A percentile compares a stretch with the other conserved stretches of the same genome.
Conservation (phyloP, 1,140 invertebrate species). For the Drosophila murphyi region DNA sequence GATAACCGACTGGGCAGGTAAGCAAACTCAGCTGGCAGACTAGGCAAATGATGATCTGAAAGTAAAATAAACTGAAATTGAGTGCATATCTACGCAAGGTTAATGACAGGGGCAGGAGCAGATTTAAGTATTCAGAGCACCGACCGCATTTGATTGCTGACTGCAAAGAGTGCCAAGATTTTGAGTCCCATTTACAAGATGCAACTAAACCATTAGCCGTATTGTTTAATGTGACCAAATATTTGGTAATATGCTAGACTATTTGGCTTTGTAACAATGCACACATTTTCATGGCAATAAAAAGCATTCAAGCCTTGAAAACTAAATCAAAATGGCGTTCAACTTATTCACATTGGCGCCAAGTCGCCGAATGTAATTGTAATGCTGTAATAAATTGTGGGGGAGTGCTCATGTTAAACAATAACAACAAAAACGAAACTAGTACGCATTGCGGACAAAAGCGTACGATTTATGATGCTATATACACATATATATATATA, state of each 20-base stretch:
- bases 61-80: slow-evolving; percentile 75
- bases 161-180: background rate
- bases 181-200: background rate
- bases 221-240: slow-evolving; percentile 39
- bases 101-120: background rate
- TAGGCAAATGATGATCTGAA: slow-evolving; percentile 68
- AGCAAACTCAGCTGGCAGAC: slow-evolving; percentile 60
- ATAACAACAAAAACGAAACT: slow-evolving; percentile 12
- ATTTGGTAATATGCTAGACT: slow-evolving; percentile 34
- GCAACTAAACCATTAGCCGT: background rate
- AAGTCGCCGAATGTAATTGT: slow-evolving; percentile 65
- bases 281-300: background rate
- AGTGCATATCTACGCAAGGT: slow-evolving; percentile 33
- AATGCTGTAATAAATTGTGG: slow-evolving; percentile 56
- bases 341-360: slow-evolving; percentile 61
- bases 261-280: slow-evolving; percentile 12
- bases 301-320: slow-evolving; percentile 26
- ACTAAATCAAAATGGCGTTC: slow-evolving; percentile 63
- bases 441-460: slow-evolving; percentile 41
- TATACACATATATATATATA: background rate
- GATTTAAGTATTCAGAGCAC: slow-evolving; percentile 40
- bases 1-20: slow-evolving; percentile 37
- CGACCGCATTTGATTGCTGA: slow-evolving; percentile 20
- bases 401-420: slow-evolving; percentile 10
- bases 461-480: slow-evolving; percentile 41